A percentile compares a stretch with the other conserved stretches of the same genome.
Conservation (phyloP, 2,888 invertebrate species). For the Smittia aterrima region DNA sequence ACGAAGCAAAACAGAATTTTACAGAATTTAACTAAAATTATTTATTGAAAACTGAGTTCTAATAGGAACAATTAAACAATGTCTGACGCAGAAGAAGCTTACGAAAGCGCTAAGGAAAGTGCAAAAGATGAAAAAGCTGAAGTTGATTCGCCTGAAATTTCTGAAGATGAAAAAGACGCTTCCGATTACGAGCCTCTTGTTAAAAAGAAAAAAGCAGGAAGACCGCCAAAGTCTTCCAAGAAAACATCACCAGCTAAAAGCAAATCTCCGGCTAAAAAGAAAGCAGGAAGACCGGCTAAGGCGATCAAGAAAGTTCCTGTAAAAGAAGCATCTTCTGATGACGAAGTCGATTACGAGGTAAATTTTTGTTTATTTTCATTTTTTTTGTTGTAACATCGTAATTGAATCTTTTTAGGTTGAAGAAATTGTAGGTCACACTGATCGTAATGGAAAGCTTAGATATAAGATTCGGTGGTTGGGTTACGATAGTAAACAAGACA, state of each 20-base stretch:
- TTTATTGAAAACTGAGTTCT: too few relatives aligned
- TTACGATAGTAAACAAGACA: conserved; percentile 66
- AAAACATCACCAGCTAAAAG: background rate
- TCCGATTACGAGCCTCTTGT: conserved; percentile 13
- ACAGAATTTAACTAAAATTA: too few relatives aligned
- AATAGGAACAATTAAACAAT: background rate
- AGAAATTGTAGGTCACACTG: conserved; percentile 67
- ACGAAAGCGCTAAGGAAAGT: conserved; percentile 14
- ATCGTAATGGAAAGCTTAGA: conserved; percentile 64
- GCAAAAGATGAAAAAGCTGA: background rate
- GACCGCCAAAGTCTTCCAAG: background rate
- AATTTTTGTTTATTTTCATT: background rate
- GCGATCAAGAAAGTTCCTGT: too few relatives aligned
- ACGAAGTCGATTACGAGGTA: conserved; percentile 29
- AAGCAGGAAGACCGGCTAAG: background rate
- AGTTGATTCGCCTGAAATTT: too few relatives aligned
- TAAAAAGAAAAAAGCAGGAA: background rate
- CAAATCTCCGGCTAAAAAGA: background rate
- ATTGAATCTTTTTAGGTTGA: conserved; percentile 60
- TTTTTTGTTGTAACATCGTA: background rate
- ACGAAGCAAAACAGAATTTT: too few relatives aligned
- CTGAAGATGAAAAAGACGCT: background rate
- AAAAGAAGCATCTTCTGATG: background rate
- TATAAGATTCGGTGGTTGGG: conserved; percentile 78
- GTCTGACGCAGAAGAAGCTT: conserved; percentile 23